Evolutionary conservation across 2,888 invertebrate genomes (phyloP).

Genomic region (Drosophila birchii): DNA sequence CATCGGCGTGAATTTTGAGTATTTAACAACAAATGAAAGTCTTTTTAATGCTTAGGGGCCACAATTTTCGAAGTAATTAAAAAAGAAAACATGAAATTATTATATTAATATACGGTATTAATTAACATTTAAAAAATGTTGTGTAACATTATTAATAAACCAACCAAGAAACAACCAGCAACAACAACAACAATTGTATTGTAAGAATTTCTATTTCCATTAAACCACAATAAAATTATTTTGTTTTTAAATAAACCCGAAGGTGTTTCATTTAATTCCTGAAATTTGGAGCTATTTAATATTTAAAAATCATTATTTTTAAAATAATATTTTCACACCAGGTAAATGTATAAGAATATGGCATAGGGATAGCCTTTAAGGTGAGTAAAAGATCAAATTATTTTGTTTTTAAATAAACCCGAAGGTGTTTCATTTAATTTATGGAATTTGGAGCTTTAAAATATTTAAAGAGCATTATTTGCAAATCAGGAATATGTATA

Average conservation of each 20-base stretch:
- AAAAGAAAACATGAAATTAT: constrained; percentile 70
- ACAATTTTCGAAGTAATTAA: constrained; percentile 82
- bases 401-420: constrained; percentile 73
- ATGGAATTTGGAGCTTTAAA: neutral
- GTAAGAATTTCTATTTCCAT: constrained; percentile 79
- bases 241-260: constrained; percentile 68
- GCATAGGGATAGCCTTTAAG: neutral
- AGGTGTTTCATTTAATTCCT: neutral
- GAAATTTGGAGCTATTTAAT: neutral
- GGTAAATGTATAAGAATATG: neutral
- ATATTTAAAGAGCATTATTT: neutral
- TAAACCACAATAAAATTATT: constrained; percentile 72
- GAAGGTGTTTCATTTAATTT: neutral
- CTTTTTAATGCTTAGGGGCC: constrained; percentile 84
- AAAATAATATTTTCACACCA: neutral
- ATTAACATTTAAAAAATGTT: constrained; percentile 77
- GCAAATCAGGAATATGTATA: neutral
- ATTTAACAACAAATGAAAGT: constrained; percentile 71
- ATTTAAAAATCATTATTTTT: neutral
- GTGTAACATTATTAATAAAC: constrained; percentile 76
- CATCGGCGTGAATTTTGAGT: constrained; percentile 44
- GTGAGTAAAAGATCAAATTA: constrained; percentile 44
- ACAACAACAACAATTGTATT: constrained; percentile 75
- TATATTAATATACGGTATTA: constrained; percentile 80
- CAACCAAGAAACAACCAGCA: constrained; percentile 50